Evolutionary conservation across 2,113 vertebrate genomes (phyloP), one percentile per base, ranked within the genome.

Genomic region (Apteryx owenii): DNA sequence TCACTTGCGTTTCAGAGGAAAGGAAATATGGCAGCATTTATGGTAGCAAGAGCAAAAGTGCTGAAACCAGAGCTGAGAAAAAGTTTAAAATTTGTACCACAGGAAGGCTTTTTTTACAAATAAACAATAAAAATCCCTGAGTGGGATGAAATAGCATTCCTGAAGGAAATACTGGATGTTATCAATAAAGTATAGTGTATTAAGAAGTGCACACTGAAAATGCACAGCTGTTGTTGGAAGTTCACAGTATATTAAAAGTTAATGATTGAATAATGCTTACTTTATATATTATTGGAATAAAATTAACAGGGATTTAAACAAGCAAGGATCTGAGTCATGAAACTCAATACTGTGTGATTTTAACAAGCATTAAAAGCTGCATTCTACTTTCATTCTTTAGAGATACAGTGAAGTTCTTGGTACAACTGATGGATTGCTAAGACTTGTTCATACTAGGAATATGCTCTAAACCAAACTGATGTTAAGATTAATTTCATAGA

Each of bases 1-100:
- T 20, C 70, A 70, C 18, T 89, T 70, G 26, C 11, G 44, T 95
- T 96, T 95, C 95, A 97, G 83, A 88, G 75, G 58, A 84, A 85
- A 68, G 40, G 51, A 85, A 96, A 90, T 33, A 58, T 4, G 12
- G 28, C 42, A 89, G 31, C 18, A 64, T 91, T 94, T 65, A 68
- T 44, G 33, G 65, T 73, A 95, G 61, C 22, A 81, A 64, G 36
- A 88, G 44, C 22, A 88, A 60, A 76, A 69, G 61, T 10, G 18
- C 28, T 65, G 54, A 93, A 91, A 88, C 12, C 23, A 5, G 36
- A 89, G 44, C 40, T 92, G 66, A 96, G 73, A 81, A 95, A 97
- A 86, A 71, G 48, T 75, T 89, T 81, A 81, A 60, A 66, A 71
- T 76, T 62, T 68, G 31, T 60, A 36, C 16, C 68, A 12, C 3